Conservation (phyloP, 2,888 invertebrate genomes). For the Proisotoma minuta region DNA sequence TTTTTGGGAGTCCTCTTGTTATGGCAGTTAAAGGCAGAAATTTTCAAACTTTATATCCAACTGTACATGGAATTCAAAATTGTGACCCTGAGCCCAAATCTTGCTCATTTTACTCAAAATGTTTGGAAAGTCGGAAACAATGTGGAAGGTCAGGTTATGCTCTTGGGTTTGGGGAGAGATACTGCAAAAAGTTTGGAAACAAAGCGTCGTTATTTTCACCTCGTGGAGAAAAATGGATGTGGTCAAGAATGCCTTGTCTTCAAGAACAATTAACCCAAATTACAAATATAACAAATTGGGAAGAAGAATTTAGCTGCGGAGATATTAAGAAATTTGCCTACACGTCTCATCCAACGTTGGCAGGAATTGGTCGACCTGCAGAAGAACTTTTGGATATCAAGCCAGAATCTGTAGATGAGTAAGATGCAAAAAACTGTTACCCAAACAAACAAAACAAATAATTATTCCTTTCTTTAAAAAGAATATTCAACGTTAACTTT, state of each 20-base stretch:
- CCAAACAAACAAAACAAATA: background rate
- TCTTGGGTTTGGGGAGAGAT: background rate
- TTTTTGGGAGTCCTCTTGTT: no score
- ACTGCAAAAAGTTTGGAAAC: background rate
- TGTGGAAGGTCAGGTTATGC: background rate
- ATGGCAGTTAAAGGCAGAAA: no score
- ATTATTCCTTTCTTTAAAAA: background rate
- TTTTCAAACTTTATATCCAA: no score
- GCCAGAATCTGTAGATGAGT: slow-evolving; percentile 22
- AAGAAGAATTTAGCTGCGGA: no score
- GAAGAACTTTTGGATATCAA: slow-evolving; percentile 21
- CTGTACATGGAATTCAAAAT: no score
- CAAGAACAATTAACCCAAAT: background rate
- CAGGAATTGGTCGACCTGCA: slow-evolving; percentile 23
- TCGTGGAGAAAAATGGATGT: background rate
- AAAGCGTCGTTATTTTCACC: background rate
- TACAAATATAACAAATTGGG: background rate
- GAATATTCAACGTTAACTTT: slow-evolving; percentile 26
- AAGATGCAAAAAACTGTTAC: background rate
- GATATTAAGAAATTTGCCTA: no score
- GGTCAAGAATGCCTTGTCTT: background rate
- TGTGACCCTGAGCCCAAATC: background rate
- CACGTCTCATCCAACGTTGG: no score
- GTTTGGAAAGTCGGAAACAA: background rate
- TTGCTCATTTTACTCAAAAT: background rate